phyloP scores from a whole-genome alignment of 2,797 vertebrate genomes.

The Mormyrops boulengeri region DNA sequence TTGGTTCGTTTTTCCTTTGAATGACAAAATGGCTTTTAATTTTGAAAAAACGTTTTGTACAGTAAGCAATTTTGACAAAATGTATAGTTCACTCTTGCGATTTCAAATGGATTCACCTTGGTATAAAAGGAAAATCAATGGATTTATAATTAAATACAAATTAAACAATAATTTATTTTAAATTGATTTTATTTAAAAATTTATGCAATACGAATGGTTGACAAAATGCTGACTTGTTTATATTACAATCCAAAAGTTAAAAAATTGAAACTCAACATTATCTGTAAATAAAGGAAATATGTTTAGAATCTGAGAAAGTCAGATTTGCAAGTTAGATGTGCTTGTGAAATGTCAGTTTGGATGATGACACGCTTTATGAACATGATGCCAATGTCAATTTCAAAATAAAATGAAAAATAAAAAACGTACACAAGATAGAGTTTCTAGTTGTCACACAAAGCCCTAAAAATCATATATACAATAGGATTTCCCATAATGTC shows the following conservation, averaged over 20 bases:
- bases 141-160: not conserved
- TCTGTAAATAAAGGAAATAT: not conserved
- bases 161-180: not conserved
- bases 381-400: not conserved
- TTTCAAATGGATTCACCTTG: not conserved
- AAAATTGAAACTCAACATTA: not conserved
- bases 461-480: not conserved
- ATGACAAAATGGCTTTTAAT: not conserved
- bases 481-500: not conserved
- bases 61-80: not conserved
- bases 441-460: not conserved
- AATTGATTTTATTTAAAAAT: constrained; percentile 4
- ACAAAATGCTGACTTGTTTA: not conserved
- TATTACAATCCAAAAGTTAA: not conserved
- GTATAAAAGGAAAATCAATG: not conserved
- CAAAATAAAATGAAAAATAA: not conserved
- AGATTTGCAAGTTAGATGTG: not conserved
- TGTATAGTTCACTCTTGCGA: not conserved
- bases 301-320: not conserved
- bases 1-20: not conserved
- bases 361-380: not conserved
- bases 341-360: not conserved
- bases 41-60: not conserved
- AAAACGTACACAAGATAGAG: not conserved
- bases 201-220: not conserved